Evolutionary conservation across 1,140 invertebrate species (phyloP).

Genomic region (Hetaerina americana): DNA sequence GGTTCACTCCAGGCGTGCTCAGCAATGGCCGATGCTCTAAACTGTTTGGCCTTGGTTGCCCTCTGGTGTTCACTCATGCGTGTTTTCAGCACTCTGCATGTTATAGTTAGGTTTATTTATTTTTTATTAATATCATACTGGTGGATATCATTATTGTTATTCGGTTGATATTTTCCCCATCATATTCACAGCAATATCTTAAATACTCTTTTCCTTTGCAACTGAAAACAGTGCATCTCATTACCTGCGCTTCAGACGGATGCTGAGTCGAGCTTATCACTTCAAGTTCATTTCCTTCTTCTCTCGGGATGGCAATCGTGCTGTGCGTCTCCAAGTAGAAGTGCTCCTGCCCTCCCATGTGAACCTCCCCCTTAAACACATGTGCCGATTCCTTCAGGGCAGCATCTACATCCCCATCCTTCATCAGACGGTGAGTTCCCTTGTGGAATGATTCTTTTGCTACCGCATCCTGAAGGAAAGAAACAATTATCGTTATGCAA

Average conservation of each 20-base stretch:
- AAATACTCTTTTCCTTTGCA: too few relatives aligned
- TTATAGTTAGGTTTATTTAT: too few relatives aligned
- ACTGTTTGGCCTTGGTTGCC: too few relatives aligned
- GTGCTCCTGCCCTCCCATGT: conserved; percentile 87
- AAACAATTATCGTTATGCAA: conserved; percentile 1
- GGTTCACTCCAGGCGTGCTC: too few relatives aligned
- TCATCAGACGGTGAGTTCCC: conserved; percentile 22
- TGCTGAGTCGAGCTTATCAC: conserved; percentile 72
- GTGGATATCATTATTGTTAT: too few relatives aligned
- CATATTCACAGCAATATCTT: too few relatives aligned
- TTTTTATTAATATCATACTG: too few relatives aligned
- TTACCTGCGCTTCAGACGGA: conserved; percentile 53
- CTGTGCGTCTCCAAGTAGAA: conserved; percentile 89
- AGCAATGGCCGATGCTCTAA: too few relatives aligned
- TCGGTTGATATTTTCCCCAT: too few relatives aligned
- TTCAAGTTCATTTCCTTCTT: conserved; percentile 74
- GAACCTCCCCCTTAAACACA: conserved; percentile 55
- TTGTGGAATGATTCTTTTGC: conserved; percentile 49
- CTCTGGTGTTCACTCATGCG: too few relatives aligned
- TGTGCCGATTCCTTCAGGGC: conserved; percentile 49
- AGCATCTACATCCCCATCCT: conserved; percentile 51
- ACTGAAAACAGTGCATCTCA: conserved; percentile 8
- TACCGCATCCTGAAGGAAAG: conserved; percentile 51
- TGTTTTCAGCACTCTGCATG: too few relatives aligned
- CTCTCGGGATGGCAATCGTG: conserved; percentile 57